phyloP scores from a whole-genome alignment of 2,888 invertebrate species.

The Phaonia tiefii region DNA sequence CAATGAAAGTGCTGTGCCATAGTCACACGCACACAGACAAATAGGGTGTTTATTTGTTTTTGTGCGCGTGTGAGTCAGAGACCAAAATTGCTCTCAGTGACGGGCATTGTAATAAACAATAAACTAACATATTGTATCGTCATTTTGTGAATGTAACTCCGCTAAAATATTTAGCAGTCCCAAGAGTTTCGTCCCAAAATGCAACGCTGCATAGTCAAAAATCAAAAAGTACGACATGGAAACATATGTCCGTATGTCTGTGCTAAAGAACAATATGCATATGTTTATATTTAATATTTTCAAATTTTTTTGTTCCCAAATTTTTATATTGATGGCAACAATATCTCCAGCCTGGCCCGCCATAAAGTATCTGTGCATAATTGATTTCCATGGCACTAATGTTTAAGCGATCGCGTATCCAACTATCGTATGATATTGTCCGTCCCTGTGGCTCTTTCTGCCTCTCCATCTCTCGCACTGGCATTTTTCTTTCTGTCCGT shows the following conservation, averaged over 20 bases:
- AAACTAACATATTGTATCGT: too few relatives aligned
- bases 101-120: too few relatives aligned
- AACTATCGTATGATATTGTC: too few relatives aligned
- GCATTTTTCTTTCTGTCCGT: too few relatives aligned
- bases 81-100: too few relatives aligned
- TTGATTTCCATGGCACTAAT: conserved; percentile 30
- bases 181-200: too few relatives aligned
- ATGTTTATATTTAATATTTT: conserved; percentile 16
- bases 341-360: conserved; percentile 6
- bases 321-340: conserved; percentile 11
- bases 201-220: too few relatives aligned
- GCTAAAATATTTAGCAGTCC: too few relatives aligned
- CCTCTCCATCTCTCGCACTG: too few relatives aligned
- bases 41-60: not conserved
- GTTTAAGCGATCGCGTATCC: conserved; percentile 2
- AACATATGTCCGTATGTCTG: conserved; percentile 19
- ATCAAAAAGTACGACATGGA: too few relatives aligned
- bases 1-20: conserved; percentile 32
- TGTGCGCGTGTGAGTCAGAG: not conserved
- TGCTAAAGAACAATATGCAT: conserved; percentile 21
- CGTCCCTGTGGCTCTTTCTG: too few relatives aligned
- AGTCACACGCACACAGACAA: not conserved
- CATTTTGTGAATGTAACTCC: too few relatives aligned
- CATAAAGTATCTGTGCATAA: conserved; percentile 43
- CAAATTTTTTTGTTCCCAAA: conserved; percentile 8